phyloP scores from a whole-genome alignment of 2,113 vertebrate species.

The Eupsittula cactorum region DNA sequence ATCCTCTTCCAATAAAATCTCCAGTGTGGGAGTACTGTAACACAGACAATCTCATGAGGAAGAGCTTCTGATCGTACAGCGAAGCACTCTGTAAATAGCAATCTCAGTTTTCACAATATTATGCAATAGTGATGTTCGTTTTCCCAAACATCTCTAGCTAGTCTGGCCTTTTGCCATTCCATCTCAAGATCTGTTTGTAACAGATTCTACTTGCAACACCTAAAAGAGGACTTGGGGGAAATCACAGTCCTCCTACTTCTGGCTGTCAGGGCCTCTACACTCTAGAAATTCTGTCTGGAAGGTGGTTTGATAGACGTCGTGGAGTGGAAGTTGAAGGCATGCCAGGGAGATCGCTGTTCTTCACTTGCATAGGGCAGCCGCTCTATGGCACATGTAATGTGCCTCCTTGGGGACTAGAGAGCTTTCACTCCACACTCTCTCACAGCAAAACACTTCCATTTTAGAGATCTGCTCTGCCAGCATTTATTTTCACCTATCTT shows the following conservation, averaged over 20 bases:
- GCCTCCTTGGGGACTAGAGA: neutral
- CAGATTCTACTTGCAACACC: slow-evolving; percentile 53
- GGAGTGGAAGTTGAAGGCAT: neutral
- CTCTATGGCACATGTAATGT: neutral
- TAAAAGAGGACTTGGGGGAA: slow-evolving; percentile 27
- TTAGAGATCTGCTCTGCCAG: neutral
- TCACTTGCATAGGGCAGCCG: neutral
- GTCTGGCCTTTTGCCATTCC: slow-evolving; percentile 53
- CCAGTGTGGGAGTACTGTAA: slow-evolving; percentile 9
- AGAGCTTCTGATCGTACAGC: neutral
- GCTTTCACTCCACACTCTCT: neutral
- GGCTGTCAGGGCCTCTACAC: neutral
- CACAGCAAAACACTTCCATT: neutral
- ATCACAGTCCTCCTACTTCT: slow-evolving; percentile 34
- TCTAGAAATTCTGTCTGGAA: neutral
- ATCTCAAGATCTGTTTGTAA: slow-evolving; percentile 37
- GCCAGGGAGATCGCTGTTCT: neutral
- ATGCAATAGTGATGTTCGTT: slow-evolving; percentile 25
- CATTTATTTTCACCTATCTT: neutral
- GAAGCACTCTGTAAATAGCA: slow-evolving; percentile 47
- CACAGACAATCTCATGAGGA: neutral
- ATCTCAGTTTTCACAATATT: slow-evolving; percentile 37
- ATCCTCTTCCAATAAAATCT: neutral
- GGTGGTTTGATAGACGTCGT: neutral
- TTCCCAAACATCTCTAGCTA: slow-evolving; percentile 30